phyloP scores from a whole-genome alignment of 1,140 invertebrate genomes.

The Zaprionus davidi region DNA sequence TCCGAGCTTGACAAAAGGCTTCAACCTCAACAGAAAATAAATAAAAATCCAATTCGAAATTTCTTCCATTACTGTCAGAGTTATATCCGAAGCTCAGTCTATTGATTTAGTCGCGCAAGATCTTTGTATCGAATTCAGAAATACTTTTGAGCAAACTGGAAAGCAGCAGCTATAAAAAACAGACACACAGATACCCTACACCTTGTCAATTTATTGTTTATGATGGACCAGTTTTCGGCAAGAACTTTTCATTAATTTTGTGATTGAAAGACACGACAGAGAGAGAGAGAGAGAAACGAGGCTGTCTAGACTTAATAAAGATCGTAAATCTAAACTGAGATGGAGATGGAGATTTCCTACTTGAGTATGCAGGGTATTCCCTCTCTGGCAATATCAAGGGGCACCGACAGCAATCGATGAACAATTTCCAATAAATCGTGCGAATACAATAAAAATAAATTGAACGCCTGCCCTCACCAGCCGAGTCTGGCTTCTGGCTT shows the following conservation, averaged over 20 bases:
- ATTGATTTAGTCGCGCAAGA: neutral
- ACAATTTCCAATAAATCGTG: conserved; percentile 76
- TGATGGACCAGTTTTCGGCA: neutral
- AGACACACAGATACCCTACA: neutral
- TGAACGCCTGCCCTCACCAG: conserved; percentile 40
- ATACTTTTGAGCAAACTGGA: neutral
- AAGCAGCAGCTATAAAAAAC: neutral
- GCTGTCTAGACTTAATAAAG: conserved; percentile 14
- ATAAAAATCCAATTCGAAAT: neutral
- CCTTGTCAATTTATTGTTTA: neutral
- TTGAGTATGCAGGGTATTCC: conserved; percentile 12
- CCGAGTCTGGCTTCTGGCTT: neutral
- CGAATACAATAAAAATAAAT: conserved; percentile 76
- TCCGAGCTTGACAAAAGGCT: neutral
- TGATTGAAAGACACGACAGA: neutral
- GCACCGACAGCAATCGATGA: conserved; percentile 51
- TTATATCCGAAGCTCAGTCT: conserved; percentile 3
- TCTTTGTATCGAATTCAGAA: neutral
- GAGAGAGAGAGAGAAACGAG: neutral
- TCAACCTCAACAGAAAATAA: neutral
- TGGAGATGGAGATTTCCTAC: neutral
- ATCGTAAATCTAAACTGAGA: neutral
- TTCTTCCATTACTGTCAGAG: conserved; percentile 7
- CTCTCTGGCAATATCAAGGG: neutral
- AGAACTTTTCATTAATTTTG: conserved; percentile 6